phyloP scores from a whole-genome alignment of 2,797 vertebrate genomes.

The Triplophysa bombifrons region DNA sequence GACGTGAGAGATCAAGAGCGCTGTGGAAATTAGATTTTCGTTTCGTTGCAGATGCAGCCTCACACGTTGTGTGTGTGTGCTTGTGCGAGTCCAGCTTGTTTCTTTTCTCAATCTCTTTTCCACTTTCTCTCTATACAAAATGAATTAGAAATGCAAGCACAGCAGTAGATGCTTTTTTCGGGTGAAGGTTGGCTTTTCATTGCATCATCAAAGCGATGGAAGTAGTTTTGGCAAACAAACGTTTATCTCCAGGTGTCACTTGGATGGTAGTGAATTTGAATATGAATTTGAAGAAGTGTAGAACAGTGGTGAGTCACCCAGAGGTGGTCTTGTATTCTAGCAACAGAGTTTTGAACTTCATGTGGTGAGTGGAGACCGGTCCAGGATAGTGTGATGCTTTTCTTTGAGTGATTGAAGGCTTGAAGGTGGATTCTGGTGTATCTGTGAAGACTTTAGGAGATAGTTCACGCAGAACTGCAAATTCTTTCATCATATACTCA shows the following conservation, averaged over 20 bases:
- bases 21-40: constrained; percentile 12
- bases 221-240: neutral
- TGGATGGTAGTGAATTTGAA: too few species aligned
- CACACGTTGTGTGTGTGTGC: neutral
- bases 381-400: too few species aligned
- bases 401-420: too few species aligned
- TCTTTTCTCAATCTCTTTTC: neutral
- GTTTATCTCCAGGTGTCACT: neutral
- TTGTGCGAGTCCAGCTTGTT: neutral
- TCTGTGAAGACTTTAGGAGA: too few species aligned
- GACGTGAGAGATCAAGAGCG: neutral
- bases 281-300: too few species aligned
- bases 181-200: neutral
- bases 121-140: neutral
- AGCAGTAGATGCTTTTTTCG: neutral
- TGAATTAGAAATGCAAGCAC: neutral
- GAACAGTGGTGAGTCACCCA: too few species aligned
- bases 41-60: constrained; percentile 6
- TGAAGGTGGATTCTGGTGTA: too few species aligned
- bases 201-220: neutral
- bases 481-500: too few species aligned
- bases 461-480: too few species aligned
- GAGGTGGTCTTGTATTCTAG: too few species aligned
- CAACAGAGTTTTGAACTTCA: too few species aligned
- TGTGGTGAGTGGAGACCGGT: too few species aligned